Evolutionary conservation across 2,888 invertebrate genomes (phyloP), one percentile per base, ranked within the genome.

Genomic region (Dicycla oo): DNA sequence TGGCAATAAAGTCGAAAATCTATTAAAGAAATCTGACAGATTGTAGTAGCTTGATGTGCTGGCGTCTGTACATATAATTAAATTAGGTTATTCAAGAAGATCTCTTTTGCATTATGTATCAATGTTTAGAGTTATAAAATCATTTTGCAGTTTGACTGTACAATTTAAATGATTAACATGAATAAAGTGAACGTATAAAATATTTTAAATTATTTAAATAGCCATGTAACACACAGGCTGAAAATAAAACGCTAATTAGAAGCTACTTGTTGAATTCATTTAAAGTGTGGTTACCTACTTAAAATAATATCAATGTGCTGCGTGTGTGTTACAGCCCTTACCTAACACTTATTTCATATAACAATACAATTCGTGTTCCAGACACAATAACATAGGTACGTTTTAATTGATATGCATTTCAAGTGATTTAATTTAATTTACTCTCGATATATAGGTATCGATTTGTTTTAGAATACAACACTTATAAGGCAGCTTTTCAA

Each of bases 291-390:
- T 30, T 40, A 57, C 10, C 23, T 45, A 30, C 10, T 40, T 38
- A n/a, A 70, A n/a, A 30, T 61, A 20, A 61, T 18, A n/a, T 60
- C 7, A 18, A 45, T 10, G 18, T 62, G 30, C 72, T 81, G 60
- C 73, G 56, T 73, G 73, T 75, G 75, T 84, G 72, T 74, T 79
- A 81, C 73, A 57, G 61, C 40, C 63, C 67, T 86, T 83, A 86
- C 20, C 71, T 84, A 83, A 81, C 70, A 86, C 58, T 72, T 83
- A 78, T 57, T 73, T 45, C 54, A 81, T 84, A 83, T 67, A 78
- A 85, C 72, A 80, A 81, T 78, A 85, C 71, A 83, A 81, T 73
- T 80, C 81, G 92, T 92, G 92, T 91, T 85, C 91, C 91, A 91
- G 90, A 92, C 91, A 91, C 91, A 73, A 80, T 82, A 77, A 81